These are phyloP conservation scores for Sphinx pinastri DNA, from an alignment of 2,888 invertebrate genomes.

Conservation along the genomic window DNA sequence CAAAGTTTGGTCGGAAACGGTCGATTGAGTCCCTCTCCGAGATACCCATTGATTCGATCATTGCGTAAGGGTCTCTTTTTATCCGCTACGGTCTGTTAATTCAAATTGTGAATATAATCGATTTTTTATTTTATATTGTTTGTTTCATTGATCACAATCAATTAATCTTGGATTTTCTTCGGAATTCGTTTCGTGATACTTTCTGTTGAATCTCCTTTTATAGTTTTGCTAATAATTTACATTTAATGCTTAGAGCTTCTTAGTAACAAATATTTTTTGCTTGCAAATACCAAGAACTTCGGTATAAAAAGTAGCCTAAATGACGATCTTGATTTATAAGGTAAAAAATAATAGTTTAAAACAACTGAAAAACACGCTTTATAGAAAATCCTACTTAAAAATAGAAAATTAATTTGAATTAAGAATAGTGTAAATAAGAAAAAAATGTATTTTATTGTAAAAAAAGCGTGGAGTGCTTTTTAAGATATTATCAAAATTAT, in stretches of 20 bases:
- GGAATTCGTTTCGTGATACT: background rate
- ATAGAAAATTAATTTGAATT: too few relatives aligned
- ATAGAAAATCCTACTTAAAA: too few relatives aligned
- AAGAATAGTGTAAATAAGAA: too few relatives aligned
- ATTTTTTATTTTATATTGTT: background rate
- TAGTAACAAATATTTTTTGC: too few relatives aligned
- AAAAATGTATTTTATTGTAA: too few relatives aligned
- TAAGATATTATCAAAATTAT: too few relatives aligned
- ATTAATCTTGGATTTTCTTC: background rate
- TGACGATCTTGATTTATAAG: too few relatives aligned
- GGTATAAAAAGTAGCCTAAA: too few relatives aligned
- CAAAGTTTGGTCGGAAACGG: slow-evolving; percentile 19
- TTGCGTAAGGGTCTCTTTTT: slow-evolving; percentile 14
- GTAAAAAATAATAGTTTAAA: too few relatives aligned
- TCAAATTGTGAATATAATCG: slow-evolving; percentile 4
- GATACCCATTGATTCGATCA: slow-evolving; percentile 1
- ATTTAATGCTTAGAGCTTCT: too few relatives aligned
- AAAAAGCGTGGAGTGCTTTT: too few relatives aligned
- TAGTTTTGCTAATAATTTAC: background rate
- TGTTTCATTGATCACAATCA: slow-evolving; percentile 3
- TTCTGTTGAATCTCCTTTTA: background rate
- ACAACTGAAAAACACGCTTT: too few relatives aligned
- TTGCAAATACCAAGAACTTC: background rate
- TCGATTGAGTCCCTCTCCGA: slow-evolving; percentile 9
- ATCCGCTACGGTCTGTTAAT: slow-evolving; percentile 14